Conservation (phyloP, 2,888 invertebrate species). For the Mesorhabditis sp. region DNA sequence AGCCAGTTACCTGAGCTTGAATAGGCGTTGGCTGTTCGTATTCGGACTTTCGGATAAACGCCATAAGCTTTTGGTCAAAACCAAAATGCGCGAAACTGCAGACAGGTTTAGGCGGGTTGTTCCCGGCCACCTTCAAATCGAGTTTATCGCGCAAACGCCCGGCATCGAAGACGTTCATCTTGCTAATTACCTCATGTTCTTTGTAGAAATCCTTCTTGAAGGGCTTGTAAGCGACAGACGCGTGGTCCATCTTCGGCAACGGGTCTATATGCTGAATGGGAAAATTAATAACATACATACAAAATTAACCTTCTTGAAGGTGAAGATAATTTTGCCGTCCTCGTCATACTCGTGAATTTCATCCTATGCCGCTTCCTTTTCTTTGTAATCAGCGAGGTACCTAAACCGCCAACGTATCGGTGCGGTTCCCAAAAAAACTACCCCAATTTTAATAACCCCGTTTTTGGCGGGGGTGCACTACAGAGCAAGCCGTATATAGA, state of each 20-base stretch:
- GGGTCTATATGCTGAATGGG: conserved; percentile 75
- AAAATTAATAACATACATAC: conserved; percentile 7
- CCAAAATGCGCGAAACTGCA: conserved; percentile 94
- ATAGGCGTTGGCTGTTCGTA: conserved; percentile 95
- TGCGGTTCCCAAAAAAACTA: too few species aligned
- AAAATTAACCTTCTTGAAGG: conserved; percentile 51
- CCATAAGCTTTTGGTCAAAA: conserved; percentile 87
- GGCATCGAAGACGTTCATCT: conserved; percentile 29
- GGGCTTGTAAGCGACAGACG: conserved; percentile 76
- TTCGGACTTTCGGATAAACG: conserved; percentile 84
- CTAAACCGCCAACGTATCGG: conserved; percentile 17
- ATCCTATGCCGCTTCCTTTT: conserved; percentile 66
- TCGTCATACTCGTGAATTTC: conserved; percentile 89
- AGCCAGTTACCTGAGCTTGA: conserved; percentile 68
- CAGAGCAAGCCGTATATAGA: too few species aligned
- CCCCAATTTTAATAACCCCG: too few species aligned
- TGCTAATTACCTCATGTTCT: conserved; percentile 82
- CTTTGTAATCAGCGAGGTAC: conserved; percentile 52
- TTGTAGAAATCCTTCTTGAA: conserved; percentile 93
- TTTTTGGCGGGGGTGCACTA: too few species aligned
- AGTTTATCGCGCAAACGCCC: conserved; percentile 39
- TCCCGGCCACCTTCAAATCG: conserved; percentile 66
- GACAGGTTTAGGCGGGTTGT: conserved; percentile 83
- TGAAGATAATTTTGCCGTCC: conserved; percentile 82
- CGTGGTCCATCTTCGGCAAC: conserved; percentile 88